Evolutionary conservation across 2,113 vertebrate species (phyloP).

Genomic region (Dromaius novaehollandiae): DNA sequence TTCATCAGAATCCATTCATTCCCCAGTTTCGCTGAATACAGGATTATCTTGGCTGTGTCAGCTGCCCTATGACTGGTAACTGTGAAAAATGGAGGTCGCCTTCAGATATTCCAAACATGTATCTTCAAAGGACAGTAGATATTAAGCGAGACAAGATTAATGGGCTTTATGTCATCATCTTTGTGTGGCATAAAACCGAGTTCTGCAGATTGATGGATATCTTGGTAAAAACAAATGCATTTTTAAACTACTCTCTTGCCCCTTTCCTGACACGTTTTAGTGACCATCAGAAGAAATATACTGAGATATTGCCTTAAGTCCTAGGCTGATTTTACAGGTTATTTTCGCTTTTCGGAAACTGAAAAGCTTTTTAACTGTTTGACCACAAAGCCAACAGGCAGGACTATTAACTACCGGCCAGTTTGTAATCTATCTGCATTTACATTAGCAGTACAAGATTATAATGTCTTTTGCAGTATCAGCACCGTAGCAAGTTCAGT

Average conservation of each 20-base stretch:
- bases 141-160: slow-evolving; percentile 77
- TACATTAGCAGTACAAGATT: neutral
- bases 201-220: slow-evolving; percentile 73
- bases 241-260: slow-evolving; percentile 72
- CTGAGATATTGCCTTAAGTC: slow-evolving; percentile 41
- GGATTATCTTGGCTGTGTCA: slow-evolving; percentile 78
- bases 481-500: neutral
- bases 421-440: neutral
- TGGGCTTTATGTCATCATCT: slow-evolving; percentile 68
- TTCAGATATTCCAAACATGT: slow-evolving; percentile 68
- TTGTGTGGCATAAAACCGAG: slow-evolving; percentile 73
- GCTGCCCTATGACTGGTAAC: slow-evolving; percentile 72
- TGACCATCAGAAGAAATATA: slow-evolving; percentile 70
- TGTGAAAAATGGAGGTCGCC: slow-evolving; percentile 74
- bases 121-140: slow-evolving; percentile 69
- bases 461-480: neutral
- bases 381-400: neutral
- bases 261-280: slow-evolving; percentile 65
- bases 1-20: slow-evolving; percentile 77
- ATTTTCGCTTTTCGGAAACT: slow-evolving; percentile 61
- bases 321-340: slow-evolving; percentile 46
- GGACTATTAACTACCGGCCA: neutral
- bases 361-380: slow-evolving; percentile 61
- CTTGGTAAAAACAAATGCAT: slow-evolving; percentile 76
- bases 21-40: slow-evolving; percentile 70